phyloP scores from a whole-genome alignment of 2,113 vertebrate species.

The Brienomyrus longianalis region DNA sequence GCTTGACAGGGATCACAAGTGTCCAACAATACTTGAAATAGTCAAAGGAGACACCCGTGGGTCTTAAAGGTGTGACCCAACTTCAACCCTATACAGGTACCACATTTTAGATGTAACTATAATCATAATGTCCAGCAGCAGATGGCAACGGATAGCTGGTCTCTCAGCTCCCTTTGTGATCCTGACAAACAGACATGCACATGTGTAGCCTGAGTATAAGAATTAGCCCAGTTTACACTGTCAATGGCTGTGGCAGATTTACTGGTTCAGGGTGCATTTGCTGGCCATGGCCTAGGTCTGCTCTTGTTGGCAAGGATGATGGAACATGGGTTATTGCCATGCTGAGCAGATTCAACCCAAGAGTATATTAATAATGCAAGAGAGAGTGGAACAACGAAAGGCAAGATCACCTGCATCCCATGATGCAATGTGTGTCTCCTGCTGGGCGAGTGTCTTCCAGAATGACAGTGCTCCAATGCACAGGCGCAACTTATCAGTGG shows the following conservation, averaged over 20 bases:
- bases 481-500: background rate
- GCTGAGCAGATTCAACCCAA: background rate
- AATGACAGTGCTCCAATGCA: constrained; percentile 5
- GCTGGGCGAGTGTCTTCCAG: background rate
- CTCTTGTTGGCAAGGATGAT: background rate
- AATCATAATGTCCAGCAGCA: background rate
- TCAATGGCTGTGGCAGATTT: background rate
- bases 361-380: constrained; percentile 3
- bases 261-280: background rate
- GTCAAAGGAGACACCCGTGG: background rate
- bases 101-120: background rate
- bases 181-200: background rate
- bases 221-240: background rate
- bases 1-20: background rate
- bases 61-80: background rate
- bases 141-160: background rate
- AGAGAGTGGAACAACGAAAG: background rate
- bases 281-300: background rate
- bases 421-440: constrained; percentile 6
- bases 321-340: background rate
- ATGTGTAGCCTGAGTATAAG: background rate
- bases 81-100: background rate
- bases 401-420: background rate
- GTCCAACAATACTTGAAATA: background rate
- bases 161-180: background rate